Percentiles rank a stretch among this genome's conserved stretches.
phyloP scores from a whole-genome alignment of 2,888 invertebrate genomes.

The Patella caerulea region DNA sequence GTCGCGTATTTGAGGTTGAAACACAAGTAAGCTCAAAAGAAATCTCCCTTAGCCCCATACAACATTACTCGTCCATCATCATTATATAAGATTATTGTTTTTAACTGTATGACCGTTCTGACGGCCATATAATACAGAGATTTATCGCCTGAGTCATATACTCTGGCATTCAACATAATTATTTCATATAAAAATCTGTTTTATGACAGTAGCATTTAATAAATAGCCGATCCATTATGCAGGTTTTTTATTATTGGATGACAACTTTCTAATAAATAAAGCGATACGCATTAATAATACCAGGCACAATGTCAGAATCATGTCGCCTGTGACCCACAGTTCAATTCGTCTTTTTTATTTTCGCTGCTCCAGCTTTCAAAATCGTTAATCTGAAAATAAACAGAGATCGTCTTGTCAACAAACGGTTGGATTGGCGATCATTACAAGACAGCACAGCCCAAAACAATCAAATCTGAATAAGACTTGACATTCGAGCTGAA shows the following conservation, averaged over 20 bases:
- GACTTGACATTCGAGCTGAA: too few relatives aligned
- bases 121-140: not conserved
- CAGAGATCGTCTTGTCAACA: too few relatives aligned
- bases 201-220: conserved; percentile 5
- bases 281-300: not conserved
- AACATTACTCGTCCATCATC: not conserved
- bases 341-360: too few relatives aligned
- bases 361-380: too few relatives aligned
- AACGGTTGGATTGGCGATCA: too few relatives aligned
- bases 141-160: not conserved
- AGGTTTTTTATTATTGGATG: not conserved
- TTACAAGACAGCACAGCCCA: too few relatives aligned
- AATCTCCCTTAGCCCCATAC: not conserved
- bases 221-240: not conserved
- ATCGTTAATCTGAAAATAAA: too few relatives aligned
- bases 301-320: not conserved
- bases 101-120: not conserved
- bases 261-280: conserved; percentile 10
- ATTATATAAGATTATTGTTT: not conserved
- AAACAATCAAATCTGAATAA: too few relatives aligned
- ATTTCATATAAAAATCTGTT: conserved; percentile 9
- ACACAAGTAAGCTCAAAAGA: not conserved
- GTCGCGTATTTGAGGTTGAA: too few relatives aligned
- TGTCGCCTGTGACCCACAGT: not conserved
- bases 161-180: conserved; percentile 3